Evolutionary conservation across 2,113 vertebrate species (phyloP).

Genomic region (Circaetus gallicus): DNA sequence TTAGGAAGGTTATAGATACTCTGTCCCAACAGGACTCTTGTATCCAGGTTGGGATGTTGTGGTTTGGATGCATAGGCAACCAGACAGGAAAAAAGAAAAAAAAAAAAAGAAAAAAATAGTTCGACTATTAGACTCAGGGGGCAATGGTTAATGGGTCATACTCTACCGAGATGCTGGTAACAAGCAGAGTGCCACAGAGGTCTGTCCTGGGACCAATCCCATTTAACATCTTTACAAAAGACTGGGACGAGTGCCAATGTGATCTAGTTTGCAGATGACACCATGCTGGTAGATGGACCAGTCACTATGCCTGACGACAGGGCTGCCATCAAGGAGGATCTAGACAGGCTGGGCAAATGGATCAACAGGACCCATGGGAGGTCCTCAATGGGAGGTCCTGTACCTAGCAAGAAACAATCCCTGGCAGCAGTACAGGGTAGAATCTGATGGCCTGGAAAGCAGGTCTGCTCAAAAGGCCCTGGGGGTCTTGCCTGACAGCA

Average conservation of each 20-base stretch:
- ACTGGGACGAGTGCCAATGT: not conserved
- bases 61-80: not conserved
- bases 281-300: not conserved
- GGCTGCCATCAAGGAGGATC: not conserved
- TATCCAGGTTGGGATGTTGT: not conserved
- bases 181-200: not conserved
- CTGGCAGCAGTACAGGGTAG: not conserved
- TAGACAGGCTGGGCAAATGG: not conserved
- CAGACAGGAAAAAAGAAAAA: not conserved
- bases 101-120: accelerated
- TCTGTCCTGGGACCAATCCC: not conserved
- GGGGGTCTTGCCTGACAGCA: not conserved
- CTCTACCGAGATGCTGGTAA: not conserved
- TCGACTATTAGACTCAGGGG: not conserved
- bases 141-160: not conserved
- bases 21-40: not conserved
- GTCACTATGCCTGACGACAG: accelerated
- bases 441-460: not conserved
- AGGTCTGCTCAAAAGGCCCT: not conserved
- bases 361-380: not conserved
- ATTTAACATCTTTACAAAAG: not conserved
- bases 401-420: not conserved
- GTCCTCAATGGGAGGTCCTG: not conserved
- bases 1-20: not conserved
- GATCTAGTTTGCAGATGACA: not conserved